phyloP scores from a whole-genome alignment of 2,888 invertebrate species.

The Ramazzottius varieornatus region DNA sequence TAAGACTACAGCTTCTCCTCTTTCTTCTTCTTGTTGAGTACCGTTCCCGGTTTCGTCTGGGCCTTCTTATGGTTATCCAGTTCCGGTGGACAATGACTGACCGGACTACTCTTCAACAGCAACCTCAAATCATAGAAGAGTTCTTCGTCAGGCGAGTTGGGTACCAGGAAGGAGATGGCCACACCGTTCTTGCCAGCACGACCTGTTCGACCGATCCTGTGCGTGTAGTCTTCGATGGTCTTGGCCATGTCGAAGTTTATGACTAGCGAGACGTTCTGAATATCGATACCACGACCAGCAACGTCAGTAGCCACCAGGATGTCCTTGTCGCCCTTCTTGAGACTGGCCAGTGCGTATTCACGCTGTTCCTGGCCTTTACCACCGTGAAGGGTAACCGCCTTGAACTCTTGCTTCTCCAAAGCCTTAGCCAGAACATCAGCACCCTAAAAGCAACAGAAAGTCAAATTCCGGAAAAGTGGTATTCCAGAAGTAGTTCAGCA shows the following conservation, averaged over 20 bases:
- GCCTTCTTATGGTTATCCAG: slow-evolving; percentile 93
- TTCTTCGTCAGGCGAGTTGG: slow-evolving; percentile 73
- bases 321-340: slow-evolving; percentile 83
- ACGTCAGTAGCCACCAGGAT: slow-evolving; percentile 98
- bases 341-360: slow-evolving; percentile 83
- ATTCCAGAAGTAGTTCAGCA: too few species aligned
- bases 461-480: too few species aligned
- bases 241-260: slow-evolving; percentile 99
- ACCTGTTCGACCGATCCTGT: slow-evolving; percentile 91
- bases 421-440: slow-evolving; percentile 91
- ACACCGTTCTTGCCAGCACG: slow-evolving; percentile 92
- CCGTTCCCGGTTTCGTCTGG: slow-evolving; percentile 82
- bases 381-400: slow-evolving; percentile 87
- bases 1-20: slow-evolving; percentile 92
- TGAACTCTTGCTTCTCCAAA: slow-evolving; percentile 73
- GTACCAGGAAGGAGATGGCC: slow-evolving; percentile 84
- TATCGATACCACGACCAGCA: slow-evolving; percentile 98
- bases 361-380: slow-evolving; percentile 98
- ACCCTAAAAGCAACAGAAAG: too few species aligned
- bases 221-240: slow-evolving; percentile 50
- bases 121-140: slow-evolving; percentile 93
- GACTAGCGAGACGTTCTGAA: slow-evolving; percentile 94
- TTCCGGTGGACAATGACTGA: slow-evolving; percentile 80
- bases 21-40: slow-evolving; percentile 57
- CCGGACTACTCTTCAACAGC: slow-evolving; percentile 57